Evolutionary conservation across 2,113 vertebrate genomes (phyloP), one percentile per base, ranked within the genome.

Genomic region (Anguilla rostrata): DNA sequence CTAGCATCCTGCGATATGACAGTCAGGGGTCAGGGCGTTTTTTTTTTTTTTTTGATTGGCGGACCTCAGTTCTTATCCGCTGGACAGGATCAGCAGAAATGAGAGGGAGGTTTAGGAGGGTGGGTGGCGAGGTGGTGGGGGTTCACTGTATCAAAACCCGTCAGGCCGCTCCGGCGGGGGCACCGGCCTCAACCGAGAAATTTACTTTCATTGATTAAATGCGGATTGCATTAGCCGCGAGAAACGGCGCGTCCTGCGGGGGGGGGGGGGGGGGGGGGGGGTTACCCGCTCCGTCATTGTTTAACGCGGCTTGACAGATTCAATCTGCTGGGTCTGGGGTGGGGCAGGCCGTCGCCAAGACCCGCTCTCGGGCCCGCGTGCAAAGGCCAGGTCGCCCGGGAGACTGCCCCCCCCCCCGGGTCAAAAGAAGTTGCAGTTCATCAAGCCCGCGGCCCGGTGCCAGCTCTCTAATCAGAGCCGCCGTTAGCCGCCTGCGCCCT

Each of bases 161-260:
- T 88, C 86, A 90, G 93, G 94, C 93, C 92, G 78, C 14, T 91
- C 93, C 90, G 92, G 92, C 43, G 94, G 94, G 90, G 90, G 81
- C 63, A 84, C 88, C 39, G 94, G 92, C 94, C 94, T 96, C 96
- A 97, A 97, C 96, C 93, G 94, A 96, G 92, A 96, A 34, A 95
- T 96, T 96, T 95, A 96, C 96, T 96, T 95, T 95, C 95, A 96
- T 96, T 97, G 97, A 97, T 97, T 97, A 96, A 97, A 97, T 92
- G 94, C 93, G 95, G 95, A 97, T 97, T 96, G 96, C 97, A 97
- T 94, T 94, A 97, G 95, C 91, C 91, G 89, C 1, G 22, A 86
- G 94, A 96, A 95, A 95, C 95, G 94, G 94, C 94, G 94, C 93
- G 90, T 92, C 86, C 90, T 89, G 89, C 94, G 93, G 94, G 96